phyloP scores from a whole-genome alignment of 2,888 invertebrate species.

The Oscheius sp. region DNA sequence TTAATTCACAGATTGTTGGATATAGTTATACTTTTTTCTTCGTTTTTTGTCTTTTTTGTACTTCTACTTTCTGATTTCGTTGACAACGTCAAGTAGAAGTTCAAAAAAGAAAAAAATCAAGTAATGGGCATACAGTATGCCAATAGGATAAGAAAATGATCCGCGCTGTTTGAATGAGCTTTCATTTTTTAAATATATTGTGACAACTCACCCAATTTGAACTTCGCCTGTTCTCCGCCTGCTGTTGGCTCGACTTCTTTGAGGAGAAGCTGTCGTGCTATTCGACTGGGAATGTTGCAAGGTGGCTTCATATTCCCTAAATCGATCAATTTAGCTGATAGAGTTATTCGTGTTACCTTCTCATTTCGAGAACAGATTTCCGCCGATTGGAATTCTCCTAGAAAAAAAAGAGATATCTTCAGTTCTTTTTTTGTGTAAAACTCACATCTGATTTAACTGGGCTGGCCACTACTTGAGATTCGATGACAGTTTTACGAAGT shows the following conservation, averaged over 20 bases:
- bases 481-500: not conserved
- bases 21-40: too few species aligned
- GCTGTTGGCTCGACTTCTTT: slow-evolving; percentile 16
- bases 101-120: too few species aligned
- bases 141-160: too few species aligned
- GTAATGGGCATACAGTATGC: too few species aligned
- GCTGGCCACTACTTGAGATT: not conserved
- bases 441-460: not conserved
- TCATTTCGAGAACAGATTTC: slow-evolving; percentile 18
- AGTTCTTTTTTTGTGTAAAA: not conserved
- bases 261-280: slow-evolving; percentile 3
- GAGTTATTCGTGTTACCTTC: not conserved
- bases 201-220: slow-evolving; percentile 15
- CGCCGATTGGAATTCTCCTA: not conserved
- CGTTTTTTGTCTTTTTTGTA: too few species aligned
- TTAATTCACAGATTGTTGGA: too few species aligned
- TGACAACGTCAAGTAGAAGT: too few species aligned
- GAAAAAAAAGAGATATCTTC: not conserved
- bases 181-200: too few species aligned
- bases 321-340: not conserved
- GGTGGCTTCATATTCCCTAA: slow-evolving; percentile 13
- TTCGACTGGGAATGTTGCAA: not conserved
- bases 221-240: slow-evolving; percentile 20
- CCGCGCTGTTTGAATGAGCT: too few species aligned
- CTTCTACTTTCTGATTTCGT: too few species aligned